Base-by-base conservation (phyloP, 2,797 vertebrate genomes). In the Pogonophryne albipinna region DNA sequence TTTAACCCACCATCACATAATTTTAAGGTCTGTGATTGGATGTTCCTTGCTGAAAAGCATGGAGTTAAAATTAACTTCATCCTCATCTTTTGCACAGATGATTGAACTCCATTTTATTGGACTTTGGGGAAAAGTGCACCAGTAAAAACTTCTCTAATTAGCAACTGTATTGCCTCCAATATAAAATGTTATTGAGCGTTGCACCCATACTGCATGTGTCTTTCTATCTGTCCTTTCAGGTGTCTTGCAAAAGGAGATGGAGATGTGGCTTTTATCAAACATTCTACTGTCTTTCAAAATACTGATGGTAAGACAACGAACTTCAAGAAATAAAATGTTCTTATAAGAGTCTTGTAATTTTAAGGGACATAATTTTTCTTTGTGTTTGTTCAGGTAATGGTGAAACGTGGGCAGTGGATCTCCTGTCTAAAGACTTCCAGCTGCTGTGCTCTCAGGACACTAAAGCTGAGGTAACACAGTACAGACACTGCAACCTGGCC, bases 231-330 rank as follows among this genome's bases (percentile, higher is more conserved):
- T 82, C 47, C 27, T 2, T 76, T 62, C 76, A 99, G 98, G 92
- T 99, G 98, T 86, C 87, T 99, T 83, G 96, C 87, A 0, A 87
- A 93, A 20, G 91, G 86, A 31, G 66, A 76, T 0, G 98, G 98
- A 44, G 97, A 99, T 0, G 97, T 99, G 82, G 98, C 98, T 61
- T 99, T 99, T 52, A 86, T 99, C 81, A 99, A 99, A 71, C 97
- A 99, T 79, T 93, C 97, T 0, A 98, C 98, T 0, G 96, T 99
- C 66, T 94, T 96, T 74, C 95, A 97, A 75, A 97, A 98, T 90
- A 97, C 97, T 0, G 95, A 98, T 4, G 97, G 98, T 99, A 92
- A 47, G 71, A 76, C 6, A 2, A 63, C 12, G 23, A 13, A 16
- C 41, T 2, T 1, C 3, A 12, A 53, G 3, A 10, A 16, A 12